Evolutionary conservation across 2,113 vertebrate species (phyloP), one percentile per base, ranked within the genome.

Genomic region (Arenaria interpres): DNA sequence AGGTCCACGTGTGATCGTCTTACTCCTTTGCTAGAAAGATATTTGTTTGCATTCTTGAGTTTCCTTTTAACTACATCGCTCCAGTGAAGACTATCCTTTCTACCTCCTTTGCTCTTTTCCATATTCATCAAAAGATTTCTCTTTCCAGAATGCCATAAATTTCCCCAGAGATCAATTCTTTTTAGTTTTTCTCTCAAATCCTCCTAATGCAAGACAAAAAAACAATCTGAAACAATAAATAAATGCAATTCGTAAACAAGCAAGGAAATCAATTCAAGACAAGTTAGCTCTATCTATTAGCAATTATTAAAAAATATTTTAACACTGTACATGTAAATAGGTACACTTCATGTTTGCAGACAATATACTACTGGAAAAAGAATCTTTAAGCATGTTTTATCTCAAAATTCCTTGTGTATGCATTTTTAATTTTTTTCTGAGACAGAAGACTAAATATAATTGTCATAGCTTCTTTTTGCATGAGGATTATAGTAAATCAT

Each of bases 221-320:
- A 88, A 53, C 54, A 33, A 39, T 27, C 16, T 60, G 12, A 72
- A 85, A 72, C 2, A 21, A 37, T 50, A 46, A 78, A 68, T 5
- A 12, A 72, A 25, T 46, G 2, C 5, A 68, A 19, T 24, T 51
- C 30, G 1, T 35, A 9, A 54, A 18, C 74, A 73, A 71, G 1
- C 33, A 83, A 22, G 5, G 62, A 68, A 81, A 68, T 19, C 18
- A 1, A 35, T 67, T 67, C 23, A 35, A 80, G 30, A 32, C 5
- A 57, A 43, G 6, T 39, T 73, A 56, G 1, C 3, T 6, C 4
- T 50, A 54, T 50, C 15, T 1, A 2, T 67, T 45, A 78, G 1
- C 4, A 78, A 39, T 35, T 62, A 48, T 37, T 50, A 12, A 39
- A 71, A 93, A 68, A 14, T 32, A 66, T 13, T 86, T 72, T 48